These are phyloP conservation scores for Ennomos erosarius DNA, from an alignment of 2,888 invertebrate species.

Conservation along the genomic window DNA sequence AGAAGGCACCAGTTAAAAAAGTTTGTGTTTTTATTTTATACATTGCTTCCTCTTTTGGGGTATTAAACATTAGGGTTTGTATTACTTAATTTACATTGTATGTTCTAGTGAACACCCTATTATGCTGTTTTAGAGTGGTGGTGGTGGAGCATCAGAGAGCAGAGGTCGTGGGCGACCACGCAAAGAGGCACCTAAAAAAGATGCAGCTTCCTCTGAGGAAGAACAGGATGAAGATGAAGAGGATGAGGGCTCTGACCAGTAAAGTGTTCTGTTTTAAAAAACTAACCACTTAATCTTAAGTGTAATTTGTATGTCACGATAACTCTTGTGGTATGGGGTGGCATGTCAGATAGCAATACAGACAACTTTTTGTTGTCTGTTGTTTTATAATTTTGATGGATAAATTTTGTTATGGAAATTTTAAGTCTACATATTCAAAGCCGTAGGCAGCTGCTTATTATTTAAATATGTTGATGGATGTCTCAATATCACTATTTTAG, in stretches of 20 bases:
- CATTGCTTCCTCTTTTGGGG: not conserved
- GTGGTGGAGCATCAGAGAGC: slow-evolving; percentile 67
- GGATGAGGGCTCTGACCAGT: slow-evolving; percentile 82
- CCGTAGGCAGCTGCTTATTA: no score
- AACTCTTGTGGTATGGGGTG: slow-evolving; percentile 61
- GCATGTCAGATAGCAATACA: slow-evolving; percentile 20
- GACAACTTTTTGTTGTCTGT: no score
- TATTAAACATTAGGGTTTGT: no score
- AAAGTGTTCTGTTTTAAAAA: slow-evolving; percentile 63
- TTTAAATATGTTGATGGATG: slow-evolving; percentile 5
- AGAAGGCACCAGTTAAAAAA: slow-evolving; percentile 80
- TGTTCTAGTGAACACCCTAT: no score
- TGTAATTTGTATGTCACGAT: slow-evolving; percentile 80
- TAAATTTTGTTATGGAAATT: no score
- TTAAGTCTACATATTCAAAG: no score
- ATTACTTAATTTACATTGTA: not conserved
- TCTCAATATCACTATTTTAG: slow-evolving; percentile 28
- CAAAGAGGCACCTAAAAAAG: slow-evolving; percentile 80
- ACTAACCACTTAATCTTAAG: slow-evolving; percentile 71
- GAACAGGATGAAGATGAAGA: slow-evolving; percentile 82
- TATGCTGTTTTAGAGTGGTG: slow-evolving; percentile 57
- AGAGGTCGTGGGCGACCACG: slow-evolving; percentile 79
- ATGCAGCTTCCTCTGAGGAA: slow-evolving; percentile 78
- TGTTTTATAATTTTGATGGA: no score
- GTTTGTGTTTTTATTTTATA: slow-evolving; percentile 43